A percentile compares a stretch with the other conserved stretches of the same genome.
phyloP scores from a whole-genome alignment of 1,140 invertebrate species.

The Pogonomyrmex barbatus region DNA sequence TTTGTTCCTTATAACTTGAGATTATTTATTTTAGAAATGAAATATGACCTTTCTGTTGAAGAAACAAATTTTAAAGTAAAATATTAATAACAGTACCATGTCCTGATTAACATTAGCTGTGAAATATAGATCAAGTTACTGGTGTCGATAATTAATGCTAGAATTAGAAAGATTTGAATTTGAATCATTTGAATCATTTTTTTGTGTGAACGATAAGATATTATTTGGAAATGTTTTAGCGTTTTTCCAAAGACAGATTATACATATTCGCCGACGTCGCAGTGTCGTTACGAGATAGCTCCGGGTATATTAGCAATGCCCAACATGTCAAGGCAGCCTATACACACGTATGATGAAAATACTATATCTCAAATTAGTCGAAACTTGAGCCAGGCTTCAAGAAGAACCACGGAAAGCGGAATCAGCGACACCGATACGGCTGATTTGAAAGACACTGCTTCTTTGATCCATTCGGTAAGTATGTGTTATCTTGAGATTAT shows the following conservation, averaged over 20 bases:
- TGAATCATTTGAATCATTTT: no score
- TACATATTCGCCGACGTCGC: conserved; percentile 91
- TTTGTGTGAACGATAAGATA: not conserved
- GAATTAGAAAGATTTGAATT: conserved; percentile 8
- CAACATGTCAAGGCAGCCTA: conserved; percentile 92
- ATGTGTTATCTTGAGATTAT: conserved; percentile 14
- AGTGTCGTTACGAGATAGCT: conserved; percentile 91
- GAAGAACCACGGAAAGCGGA: conserved; percentile 65
- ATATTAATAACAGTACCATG: conserved; percentile 12
- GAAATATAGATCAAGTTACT: not conserved
- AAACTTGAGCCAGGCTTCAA: conserved; percentile 74
- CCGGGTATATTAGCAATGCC: conserved; percentile 92
- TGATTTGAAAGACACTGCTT: conserved; percentile 59
- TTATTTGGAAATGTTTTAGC: conserved; percentile 71
- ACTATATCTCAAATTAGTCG: conserved; percentile 75
- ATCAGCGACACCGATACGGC: conserved; percentile 55
- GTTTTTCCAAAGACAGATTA: conserved; percentile 94
- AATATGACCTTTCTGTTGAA: not conserved
- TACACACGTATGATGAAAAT: conserved; percentile 79
- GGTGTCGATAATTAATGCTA: not conserved
- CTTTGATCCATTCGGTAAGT: conserved; percentile 68
- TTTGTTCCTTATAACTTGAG: not conserved
- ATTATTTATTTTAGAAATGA: not conserved
- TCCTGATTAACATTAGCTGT: not conserved
- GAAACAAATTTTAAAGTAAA: not conserved